Conservation (phyloP, 53 echinoderm and acorn worm genomes). For the Temnopleurus reevesii region DNA sequence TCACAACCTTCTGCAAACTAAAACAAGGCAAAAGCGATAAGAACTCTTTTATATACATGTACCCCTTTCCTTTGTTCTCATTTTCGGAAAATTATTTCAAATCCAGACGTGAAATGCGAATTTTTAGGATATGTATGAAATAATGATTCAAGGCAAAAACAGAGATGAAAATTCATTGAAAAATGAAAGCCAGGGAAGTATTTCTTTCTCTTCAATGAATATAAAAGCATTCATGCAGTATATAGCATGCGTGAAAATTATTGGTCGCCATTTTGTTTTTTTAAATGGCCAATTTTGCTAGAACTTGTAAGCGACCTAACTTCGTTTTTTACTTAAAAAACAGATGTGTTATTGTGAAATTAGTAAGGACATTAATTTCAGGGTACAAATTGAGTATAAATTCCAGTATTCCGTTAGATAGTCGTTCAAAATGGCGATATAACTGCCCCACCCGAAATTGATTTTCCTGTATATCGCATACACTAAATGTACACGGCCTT, state of each 20-base stretch:
- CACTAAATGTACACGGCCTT: slow-evolving; percentile 21
- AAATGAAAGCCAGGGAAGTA: background rate
- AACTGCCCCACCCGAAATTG: slow-evolving; percentile 52
- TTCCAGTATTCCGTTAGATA: slow-evolving; percentile 52
- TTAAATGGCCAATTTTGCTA: too few species aligned
- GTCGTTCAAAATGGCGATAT: background rate
- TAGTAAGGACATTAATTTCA: slow-evolving; percentile 31
- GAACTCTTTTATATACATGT: too few species aligned
- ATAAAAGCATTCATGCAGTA: background rate
- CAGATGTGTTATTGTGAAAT: slow-evolving; percentile 18
- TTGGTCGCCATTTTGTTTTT: background rate
- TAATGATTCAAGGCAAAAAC: too few species aligned
- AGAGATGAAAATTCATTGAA: background rate
- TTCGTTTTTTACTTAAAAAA: too few species aligned
- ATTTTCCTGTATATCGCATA: slow-evolving; percentile 46
- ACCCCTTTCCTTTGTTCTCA: too few species aligned
- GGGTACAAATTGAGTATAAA: slow-evolving; percentile 26
- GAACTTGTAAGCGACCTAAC: too few species aligned
- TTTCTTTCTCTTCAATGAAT: background rate
- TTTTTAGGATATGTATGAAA: too few species aligned
- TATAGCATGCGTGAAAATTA: background rate
- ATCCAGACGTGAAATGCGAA: too few species aligned
- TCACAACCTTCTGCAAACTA: background rate
- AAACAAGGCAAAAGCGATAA: background rate
- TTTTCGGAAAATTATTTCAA: too few species aligned